Evolutionary conservation across 2,797 vertebrate genomes (phyloP).

Genomic region (Diplodus puntazzo): DNA sequence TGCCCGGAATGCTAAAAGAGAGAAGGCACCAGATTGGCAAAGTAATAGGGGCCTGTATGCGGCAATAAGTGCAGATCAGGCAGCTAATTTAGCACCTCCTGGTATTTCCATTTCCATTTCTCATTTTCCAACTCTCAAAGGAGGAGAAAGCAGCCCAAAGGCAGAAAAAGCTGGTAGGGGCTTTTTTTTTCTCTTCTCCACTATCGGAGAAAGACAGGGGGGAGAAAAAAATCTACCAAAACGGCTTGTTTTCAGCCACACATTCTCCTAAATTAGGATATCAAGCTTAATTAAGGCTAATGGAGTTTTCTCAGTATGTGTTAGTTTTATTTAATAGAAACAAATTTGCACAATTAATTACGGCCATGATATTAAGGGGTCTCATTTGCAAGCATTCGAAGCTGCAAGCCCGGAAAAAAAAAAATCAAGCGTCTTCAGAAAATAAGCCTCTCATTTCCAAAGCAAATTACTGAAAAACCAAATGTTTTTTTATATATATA

Average conservation of each 20-base stretch:
- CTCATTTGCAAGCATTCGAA: conserved; percentile 90
- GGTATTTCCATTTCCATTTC: conserved; percentile 99
- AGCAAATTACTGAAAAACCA: conserved; percentile 53
- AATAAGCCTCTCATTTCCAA: conserved; percentile 65
- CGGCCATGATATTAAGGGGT: conserved; percentile 96
- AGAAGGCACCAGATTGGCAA: conserved; percentile 91
- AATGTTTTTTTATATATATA: too few species aligned
- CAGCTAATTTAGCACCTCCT: conserved; percentile 99
- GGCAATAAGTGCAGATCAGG: conserved; percentile 99
- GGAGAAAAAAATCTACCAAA: conserved; percentile 83
- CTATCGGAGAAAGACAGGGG: conserved; percentile 87
- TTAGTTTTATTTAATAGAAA: conserved; percentile 99
- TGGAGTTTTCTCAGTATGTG: conserved; percentile 99
- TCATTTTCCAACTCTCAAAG: conserved; percentile 99
- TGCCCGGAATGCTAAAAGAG: conserved; percentile 99
- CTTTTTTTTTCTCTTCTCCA: conserved; percentile 86
- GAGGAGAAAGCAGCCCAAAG: conserved; percentile 96
- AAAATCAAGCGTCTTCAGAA: conserved; percentile 58
- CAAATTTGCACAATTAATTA: conserved; percentile 99
- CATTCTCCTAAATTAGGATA: conserved; percentile 99
- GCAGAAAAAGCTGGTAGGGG: conserved; percentile 89
- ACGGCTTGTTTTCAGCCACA: conserved; percentile 98
- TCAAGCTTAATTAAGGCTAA: conserved; percentile 99
- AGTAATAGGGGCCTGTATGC: conserved; percentile 98
- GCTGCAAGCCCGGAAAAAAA: conserved; percentile 34